These are phyloP conservation scores for Bujurquina vittata DNA, from an alignment of 2,113 vertebrate species.

Conservation along the genomic window DNA sequence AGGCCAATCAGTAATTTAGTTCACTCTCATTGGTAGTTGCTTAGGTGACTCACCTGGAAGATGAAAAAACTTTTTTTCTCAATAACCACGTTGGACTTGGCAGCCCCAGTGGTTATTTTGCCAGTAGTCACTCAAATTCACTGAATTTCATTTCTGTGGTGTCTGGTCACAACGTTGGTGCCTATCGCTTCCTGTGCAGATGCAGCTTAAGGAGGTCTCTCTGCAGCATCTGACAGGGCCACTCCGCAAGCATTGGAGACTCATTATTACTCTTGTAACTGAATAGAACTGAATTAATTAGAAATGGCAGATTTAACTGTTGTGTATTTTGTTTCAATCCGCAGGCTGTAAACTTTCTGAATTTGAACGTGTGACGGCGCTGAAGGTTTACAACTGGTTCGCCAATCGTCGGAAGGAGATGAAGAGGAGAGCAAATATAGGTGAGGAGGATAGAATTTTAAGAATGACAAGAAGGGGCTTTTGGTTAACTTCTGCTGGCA, in stretches of 20 bases:
- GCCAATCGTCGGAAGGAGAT: conserved; percentile 87
- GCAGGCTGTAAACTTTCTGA: conserved; percentile 85
- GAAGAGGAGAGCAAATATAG: conserved; percentile 86
- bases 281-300: neutral
- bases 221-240: neutral
- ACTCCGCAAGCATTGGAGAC: neutral
- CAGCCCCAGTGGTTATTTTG: neutral
- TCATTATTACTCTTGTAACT: neutral
- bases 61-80: neutral
- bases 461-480: neutral
- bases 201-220: neutral
- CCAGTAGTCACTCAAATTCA: too few species aligned
- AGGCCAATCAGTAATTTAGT: neutral
- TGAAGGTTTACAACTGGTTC: conserved; percentile 89
- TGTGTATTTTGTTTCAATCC: neutral
- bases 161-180: neutral
- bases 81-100: neutral
- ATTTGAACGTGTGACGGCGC: conserved; percentile 84
- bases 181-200: neutral
- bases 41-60: neutral
- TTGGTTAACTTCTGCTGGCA: neutral
- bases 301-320: neutral
- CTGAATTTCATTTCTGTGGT: too few species aligned
- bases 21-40: neutral
- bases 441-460: conserved; percentile 57